These are phyloP conservation scores for Mayetiola destructor DNA, from an alignment of 2,888 invertebrate genomes.

Conservation along the genomic window DNA sequence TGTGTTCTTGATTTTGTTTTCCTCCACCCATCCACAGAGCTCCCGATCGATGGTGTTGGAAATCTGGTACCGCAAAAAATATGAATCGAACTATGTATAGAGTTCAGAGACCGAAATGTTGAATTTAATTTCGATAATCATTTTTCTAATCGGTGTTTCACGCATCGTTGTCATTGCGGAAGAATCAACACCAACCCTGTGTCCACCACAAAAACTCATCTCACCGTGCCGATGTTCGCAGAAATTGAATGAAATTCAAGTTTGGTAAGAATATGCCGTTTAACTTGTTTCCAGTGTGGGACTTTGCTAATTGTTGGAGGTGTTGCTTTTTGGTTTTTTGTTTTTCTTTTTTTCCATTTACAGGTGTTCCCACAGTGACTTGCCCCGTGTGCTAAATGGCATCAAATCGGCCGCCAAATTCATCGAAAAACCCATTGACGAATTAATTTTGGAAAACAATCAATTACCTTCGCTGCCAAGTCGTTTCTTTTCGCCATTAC, in stretches of 20 bases:
- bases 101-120: neutral
- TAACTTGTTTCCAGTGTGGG: no score
- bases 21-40: no score
- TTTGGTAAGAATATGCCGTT: slow-evolving; percentile 54
- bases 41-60: no score
- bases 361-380: slow-evolving; percentile 86
- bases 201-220: slow-evolving; percentile 63
- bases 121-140: neutral
- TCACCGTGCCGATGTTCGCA: slow-evolving; percentile 69
- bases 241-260: slow-evolving; percentile 63
- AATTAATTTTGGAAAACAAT: slow-evolving; percentile 76
- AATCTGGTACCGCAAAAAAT: no score
- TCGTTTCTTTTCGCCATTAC: slow-evolving; percentile 58
- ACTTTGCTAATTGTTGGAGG: slow-evolving; percentile 5
- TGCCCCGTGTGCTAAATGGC: slow-evolving; percentile 60
- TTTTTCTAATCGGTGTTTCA: neutral
- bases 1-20: no score
- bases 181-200: slow-evolving; percentile 27
- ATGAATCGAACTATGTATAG: neutral
- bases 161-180: neutral
- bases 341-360: neutral
- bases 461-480: slow-evolving; percentile 74
- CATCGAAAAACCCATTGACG: slow-evolving; percentile 60
- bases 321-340: no score
- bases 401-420: slow-evolving; percentile 52